phyloP scores from a whole-genome alignment of 92 coral and sea anemone genomes.

The Heliopora coerulea region DNA sequence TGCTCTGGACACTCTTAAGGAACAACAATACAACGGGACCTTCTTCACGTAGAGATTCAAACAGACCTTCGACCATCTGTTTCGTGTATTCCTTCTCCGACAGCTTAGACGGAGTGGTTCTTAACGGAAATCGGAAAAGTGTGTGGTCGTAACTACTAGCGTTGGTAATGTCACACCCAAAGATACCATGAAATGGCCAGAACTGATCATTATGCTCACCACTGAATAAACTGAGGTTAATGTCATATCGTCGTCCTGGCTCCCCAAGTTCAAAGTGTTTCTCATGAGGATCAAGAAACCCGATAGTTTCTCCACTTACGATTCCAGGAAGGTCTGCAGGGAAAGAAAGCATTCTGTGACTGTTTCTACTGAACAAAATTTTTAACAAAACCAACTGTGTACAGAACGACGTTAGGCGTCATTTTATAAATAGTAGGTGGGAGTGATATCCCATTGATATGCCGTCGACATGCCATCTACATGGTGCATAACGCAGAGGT shows the following conservation, averaged over 20 bases:
- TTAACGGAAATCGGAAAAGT: constrained; percentile 74
- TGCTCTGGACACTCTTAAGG: constrained; percentile 69
- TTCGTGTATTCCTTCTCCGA: constrained; percentile 60
- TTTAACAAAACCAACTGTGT: too few relatives aligned
- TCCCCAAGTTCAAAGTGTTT: constrained; percentile 25
- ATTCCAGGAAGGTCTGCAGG: constrained; percentile 58
- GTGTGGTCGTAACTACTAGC: constrained; percentile 52
- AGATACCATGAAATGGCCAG: constrained; percentile 65
- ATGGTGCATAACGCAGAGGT: too few relatives aligned
- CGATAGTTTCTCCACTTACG: constrained; percentile 43
- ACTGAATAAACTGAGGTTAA: not conserved
- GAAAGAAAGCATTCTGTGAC: not conserved
- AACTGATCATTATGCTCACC: constrained; percentile 57
- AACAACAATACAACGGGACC: constrained; percentile 76
- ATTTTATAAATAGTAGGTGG: not conserved
- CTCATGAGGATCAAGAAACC: constrained; percentile 57
- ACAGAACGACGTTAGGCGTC: not conserved
- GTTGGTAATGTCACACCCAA: constrained; percentile 47
- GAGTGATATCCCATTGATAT: too few relatives aligned
- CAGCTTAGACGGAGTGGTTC: constrained; percentile 52
- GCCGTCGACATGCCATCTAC: too few relatives aligned
- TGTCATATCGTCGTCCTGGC: not conserved
- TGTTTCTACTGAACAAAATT: not conserved
- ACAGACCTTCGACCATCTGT: constrained; percentile 48
- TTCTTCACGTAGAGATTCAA: constrained; percentile 65